Evolutionary conservation across 2,888 invertebrate genomes (phyloP), one percentile per base, ranked within the genome.

Genomic region (Trachelus troglodyta): DNA sequence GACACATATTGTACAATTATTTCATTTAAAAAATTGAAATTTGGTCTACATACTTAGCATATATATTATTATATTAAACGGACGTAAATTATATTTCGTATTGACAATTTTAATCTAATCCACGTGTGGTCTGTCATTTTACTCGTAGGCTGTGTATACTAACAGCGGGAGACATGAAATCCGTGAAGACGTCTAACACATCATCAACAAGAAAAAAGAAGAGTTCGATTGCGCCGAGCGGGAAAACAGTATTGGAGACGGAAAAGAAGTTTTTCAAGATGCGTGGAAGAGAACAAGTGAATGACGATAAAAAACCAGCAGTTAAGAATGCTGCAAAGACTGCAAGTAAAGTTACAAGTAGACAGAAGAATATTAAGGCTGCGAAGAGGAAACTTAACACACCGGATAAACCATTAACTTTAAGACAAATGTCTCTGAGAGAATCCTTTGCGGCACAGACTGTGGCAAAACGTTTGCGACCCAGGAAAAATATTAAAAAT

Each of bases 401-500:
- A 56, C 2, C 56, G 15, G 56, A 56, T 23, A 56, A 56, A 9
- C 23, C 56, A 56, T 23, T 56, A 9, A 56, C 9, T 15, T 34
- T 78, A 34, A 11, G 73, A 31, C 78, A 78, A 34, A 34, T 75
- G 12, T 75, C 75, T n/a, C 73, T 79, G n/a, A 34, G 34, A 3
- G 75, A 74, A 34, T 80, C 77, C 23, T 79, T 80, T 30, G 9
- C 68, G 4, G n/a, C 31, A 12, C 75, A 76, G 56, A 40, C 77
- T 30, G 9, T 56, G 69, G 37, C 68, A 4, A 78, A 71, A 12
- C 69, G 78, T 35, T 69, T 83, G 12, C 79, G 83, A 4, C 77
- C 77, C 6, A 79, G 80, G 34, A 33, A 40, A 12, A 73, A 34
- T 11, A n/a, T 2, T 15, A 81, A 78, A 73, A 79, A 83, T 74